These are phyloP conservation scores for Aphodius granarius DNA, from an alignment of 2,888 invertebrate species.

Conservation along the genomic window DNA sequence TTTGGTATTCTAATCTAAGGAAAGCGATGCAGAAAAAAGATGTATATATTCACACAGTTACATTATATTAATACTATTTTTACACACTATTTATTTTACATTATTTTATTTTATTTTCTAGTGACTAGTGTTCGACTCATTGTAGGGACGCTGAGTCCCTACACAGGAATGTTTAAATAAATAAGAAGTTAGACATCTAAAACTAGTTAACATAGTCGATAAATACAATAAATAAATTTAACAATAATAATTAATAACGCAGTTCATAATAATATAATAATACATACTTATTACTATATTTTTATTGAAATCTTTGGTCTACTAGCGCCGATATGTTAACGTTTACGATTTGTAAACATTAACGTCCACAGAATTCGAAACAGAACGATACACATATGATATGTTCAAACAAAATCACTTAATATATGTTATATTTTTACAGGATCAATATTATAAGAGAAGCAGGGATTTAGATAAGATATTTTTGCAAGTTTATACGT, in stretches of 20 bases:
- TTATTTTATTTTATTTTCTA: background rate
- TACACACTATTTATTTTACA: background rate
- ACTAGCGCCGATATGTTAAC: background rate
- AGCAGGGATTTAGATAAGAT: background rate
- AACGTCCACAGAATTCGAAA: background rate
- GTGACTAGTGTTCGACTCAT: background rate
- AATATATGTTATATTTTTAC: background rate
- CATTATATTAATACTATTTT: background rate
- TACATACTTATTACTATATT: too few relatives aligned
- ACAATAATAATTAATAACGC: background rate
- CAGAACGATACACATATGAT: background rate
- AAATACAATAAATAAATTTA: background rate
- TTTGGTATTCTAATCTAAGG: too few relatives aligned
- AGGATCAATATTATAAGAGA: background rate
- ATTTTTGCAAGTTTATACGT: background rate
- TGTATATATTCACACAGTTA: background rate
- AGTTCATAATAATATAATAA: too few relatives aligned
- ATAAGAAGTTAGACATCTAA: background rate
- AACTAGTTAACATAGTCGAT: background rate
- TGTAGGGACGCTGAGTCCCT: background rate
- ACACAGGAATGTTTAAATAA: background rate
- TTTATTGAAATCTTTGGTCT: background rate
- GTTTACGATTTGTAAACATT: background rate
- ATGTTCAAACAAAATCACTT: background rate
- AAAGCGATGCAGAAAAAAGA: too few relatives aligned